phyloP scores from a whole-genome alignment of 2,113 vertebrate genomes.

The Chroicocephalus ridibundus region DNA sequence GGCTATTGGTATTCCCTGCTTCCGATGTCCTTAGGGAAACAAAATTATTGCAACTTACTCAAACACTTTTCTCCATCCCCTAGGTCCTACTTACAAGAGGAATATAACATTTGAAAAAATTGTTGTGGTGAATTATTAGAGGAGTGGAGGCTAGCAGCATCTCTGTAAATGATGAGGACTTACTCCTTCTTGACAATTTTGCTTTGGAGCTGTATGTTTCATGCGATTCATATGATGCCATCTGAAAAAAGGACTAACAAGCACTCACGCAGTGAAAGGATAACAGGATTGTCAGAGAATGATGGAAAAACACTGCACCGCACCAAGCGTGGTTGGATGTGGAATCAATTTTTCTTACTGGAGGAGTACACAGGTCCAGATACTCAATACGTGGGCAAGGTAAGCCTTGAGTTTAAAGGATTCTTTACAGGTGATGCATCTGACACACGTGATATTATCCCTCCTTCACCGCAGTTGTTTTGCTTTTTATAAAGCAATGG shows the following conservation, averaged over 20 bases:
- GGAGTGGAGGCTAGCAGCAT: neutral
- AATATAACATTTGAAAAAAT: neutral
- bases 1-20: neutral
- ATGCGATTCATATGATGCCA: constrained; percentile 20
- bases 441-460: neutral
- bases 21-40: neutral
- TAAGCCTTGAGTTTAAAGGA: constrained; percentile 67
- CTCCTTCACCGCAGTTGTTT: neutral
- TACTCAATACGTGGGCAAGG: constrained; percentile 97
- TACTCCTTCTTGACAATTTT: constrained; percentile 54
- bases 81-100: constrained; percentile 29
- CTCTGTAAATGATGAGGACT: constrained; percentile 70
- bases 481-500: neutral
- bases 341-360: constrained; percentile 98
- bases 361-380: constrained; percentile 94
- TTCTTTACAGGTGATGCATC: neutral
- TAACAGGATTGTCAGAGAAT: constrained; percentile 69
- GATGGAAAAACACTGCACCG: constrained; percentile 83
- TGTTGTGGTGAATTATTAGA: constrained; percentile 15
- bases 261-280: constrained; percentile 43
- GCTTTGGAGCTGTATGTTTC: constrained; percentile 68
- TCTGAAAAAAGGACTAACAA: constrained; percentile 52
- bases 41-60: neutral
- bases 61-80: neutral
- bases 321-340: constrained; percentile 97